Percentiles rank a stretch among this genome's conserved stretches.
These are phyloP conservation scores for Heliconius melpomene DNA, from an alignment of 1,140 invertebrate species.

Conservation along the genomic window DNA sequence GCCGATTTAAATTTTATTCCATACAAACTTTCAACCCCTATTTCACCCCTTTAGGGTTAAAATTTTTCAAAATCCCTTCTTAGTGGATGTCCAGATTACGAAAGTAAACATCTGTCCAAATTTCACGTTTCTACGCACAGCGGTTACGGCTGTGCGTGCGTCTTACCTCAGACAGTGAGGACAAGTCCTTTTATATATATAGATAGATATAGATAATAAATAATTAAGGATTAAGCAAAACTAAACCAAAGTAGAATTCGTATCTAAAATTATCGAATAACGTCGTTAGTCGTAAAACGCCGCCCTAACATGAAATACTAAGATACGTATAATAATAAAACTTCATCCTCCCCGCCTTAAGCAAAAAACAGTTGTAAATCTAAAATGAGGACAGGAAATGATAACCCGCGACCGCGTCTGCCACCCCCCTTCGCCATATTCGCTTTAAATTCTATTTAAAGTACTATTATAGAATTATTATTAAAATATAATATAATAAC, in stretches of 20 bases:
- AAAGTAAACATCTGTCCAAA: too few species aligned
- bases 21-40: too few species aligned
- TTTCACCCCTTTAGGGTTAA: too few species aligned
- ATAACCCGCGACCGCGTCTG: conserved; percentile 71
- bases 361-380: conserved; percentile 77
- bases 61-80: too few species aligned
- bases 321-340: conserved; percentile 55
- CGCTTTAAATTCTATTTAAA: conserved; percentile 20
- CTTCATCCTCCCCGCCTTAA: conserved; percentile 52
- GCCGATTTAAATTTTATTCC: too few species aligned
- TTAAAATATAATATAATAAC: too few species aligned
- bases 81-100: too few species aligned
- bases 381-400: conserved; percentile 78
- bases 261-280: conserved; percentile 1
- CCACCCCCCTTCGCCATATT: conserved; percentile 49
- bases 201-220: too few species aligned
- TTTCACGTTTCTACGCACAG: too few species aligned
- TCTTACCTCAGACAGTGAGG: too few species aligned
- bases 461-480: not conserved
- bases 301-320: conserved; percentile 36
- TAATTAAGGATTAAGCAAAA: not conserved
- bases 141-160: too few species aligned
- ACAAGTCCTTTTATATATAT: too few species aligned
- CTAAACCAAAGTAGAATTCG: not conserved
- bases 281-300: not conserved